phyloP scores from a whole-genome alignment of 1,140 invertebrate genomes.

The Reticulitermes speratus region DNA sequence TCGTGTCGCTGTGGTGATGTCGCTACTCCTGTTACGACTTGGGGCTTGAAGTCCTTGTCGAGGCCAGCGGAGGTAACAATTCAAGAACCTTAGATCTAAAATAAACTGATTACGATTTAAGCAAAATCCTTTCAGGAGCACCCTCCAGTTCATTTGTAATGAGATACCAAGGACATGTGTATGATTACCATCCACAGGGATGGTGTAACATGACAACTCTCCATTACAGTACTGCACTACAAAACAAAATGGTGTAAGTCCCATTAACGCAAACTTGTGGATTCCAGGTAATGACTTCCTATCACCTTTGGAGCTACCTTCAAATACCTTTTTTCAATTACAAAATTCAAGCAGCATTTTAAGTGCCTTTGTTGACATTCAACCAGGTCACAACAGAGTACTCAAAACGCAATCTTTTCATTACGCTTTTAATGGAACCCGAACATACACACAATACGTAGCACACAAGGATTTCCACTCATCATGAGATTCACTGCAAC shows the following conservation, averaged over 20 bases:
- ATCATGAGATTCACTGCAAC: no score
- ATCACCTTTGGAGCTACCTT: neutral
- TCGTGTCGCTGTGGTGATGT: neutral
- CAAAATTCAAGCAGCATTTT: no score
- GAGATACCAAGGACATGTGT: neutral
- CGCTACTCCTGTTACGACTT: conserved; percentile 3
- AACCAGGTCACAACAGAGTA: no score
- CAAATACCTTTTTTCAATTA: no score
- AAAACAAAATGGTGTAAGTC: no score
- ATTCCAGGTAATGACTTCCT: neutral
- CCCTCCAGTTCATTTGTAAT: neutral
- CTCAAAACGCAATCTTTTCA: no score
- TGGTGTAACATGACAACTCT: neutral
- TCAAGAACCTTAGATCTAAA: conserved; percentile 13
- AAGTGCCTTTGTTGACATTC: no score
- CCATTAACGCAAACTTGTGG: neutral
- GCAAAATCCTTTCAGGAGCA: neutral
- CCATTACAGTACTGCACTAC: neutral
- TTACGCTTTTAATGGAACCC: no score
- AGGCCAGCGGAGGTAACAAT: neutral
- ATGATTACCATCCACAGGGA: neutral
- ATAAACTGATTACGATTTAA: conserved; percentile 13
- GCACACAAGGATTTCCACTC: no score
- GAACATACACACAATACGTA: no score
- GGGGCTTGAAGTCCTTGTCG: conserved; percentile 11